phyloP scores from a whole-genome alignment of 1,140 invertebrate genomes.

The Bombus cullumanus region DNA sequence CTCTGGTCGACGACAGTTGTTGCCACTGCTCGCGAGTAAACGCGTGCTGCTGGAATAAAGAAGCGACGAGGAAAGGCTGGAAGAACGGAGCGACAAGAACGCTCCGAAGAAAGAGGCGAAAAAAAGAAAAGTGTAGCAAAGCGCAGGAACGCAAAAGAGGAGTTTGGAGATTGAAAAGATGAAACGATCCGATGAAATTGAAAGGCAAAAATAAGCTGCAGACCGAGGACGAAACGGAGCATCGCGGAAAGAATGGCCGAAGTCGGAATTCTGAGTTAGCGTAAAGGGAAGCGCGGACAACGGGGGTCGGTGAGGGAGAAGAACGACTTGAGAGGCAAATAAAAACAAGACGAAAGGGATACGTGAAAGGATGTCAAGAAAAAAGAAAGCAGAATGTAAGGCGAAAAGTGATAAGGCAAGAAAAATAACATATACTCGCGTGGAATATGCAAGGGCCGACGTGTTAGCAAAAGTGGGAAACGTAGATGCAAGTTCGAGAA shows the following conservation, averaged over 20 bases:
- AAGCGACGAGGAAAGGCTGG: neutral
- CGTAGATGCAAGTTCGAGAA: neutral
- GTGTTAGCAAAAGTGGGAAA: neutral
- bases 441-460: neutral
- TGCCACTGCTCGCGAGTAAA: neutral
- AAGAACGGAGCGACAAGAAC: neutral
- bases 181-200: neutral
- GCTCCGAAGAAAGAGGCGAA: neutral
- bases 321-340: neutral
- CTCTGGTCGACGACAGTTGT: neutral
- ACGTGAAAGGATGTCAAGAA: neutral
- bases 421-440: neutral
- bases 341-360: neutral
- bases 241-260: neutral
- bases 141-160: too few species aligned
- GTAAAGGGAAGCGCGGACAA: neutral
- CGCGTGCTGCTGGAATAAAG: neutral
- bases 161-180: too few species aligned
- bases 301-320: neutral
- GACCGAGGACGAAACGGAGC: neutral
- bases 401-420: neutral
- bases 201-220: neutral
- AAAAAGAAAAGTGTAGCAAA: rapidly evolving
- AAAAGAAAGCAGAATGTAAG: neutral
- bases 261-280: neutral